Percentiles rank a stretch among this genome's conserved stretches.
phyloP scores from a whole-genome alignment of 2,888 invertebrate species.

The Clusia tigrina region DNA sequence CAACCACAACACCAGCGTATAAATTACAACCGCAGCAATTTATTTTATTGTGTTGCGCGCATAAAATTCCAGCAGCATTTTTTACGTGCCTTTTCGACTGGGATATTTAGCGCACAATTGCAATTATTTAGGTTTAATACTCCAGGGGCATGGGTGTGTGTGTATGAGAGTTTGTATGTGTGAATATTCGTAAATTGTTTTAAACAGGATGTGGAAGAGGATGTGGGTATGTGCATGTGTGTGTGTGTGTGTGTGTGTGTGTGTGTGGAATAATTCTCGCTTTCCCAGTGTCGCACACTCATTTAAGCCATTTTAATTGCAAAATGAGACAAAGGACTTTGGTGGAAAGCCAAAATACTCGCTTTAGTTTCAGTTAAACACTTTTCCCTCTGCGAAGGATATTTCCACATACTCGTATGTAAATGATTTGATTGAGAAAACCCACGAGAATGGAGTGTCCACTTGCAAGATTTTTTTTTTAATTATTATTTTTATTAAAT shows the following conservation, averaged over 20 bases:
- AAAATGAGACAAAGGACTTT: neutral
- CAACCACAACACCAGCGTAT: neutral
- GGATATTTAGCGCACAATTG: slow-evolving; percentile 9
- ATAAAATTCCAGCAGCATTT: neutral
- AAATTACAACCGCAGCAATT: neutral
- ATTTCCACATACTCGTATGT: too few species aligned
- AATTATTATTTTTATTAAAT: too few species aligned
- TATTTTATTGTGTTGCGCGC: neutral
- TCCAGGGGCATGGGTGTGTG: neutral
- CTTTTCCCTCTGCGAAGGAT: too few species aligned
- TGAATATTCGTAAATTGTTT: slow-evolving; percentile 3
- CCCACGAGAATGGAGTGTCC: too few species aligned
- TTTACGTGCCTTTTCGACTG: neutral
- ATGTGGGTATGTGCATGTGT: neutral
- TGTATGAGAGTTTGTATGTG: neutral
- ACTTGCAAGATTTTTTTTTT: too few species aligned
- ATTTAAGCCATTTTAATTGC: neutral
- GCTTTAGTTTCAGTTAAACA: too few species aligned
- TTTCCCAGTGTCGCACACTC: neutral
- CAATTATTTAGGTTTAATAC: neutral
- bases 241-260: slow-evolving; percentile 1
- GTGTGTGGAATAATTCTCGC: neutral
- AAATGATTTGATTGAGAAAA: too few species aligned
- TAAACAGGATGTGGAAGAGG: neutral
- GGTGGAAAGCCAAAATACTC: too few species aligned